Conservation (phyloP, 2,888 invertebrate genomes). For the Protophormia terraenovae region DNA sequence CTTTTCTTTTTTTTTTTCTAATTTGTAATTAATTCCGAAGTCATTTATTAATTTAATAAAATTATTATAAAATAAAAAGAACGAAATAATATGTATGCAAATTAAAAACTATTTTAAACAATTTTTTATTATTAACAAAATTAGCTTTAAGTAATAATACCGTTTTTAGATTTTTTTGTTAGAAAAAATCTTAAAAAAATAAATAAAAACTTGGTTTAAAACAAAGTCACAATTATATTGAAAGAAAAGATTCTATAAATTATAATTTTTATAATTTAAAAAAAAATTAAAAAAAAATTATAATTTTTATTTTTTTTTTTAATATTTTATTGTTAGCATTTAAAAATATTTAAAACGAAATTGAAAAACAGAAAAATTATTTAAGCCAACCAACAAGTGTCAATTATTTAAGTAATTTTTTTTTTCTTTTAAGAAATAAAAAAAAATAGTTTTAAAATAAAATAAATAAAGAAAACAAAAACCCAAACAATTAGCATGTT, state of each 20-base stretch:
- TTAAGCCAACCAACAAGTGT: slow-evolving; percentile 35
- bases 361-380: slow-evolving; percentile 4
- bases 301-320: not conserved
- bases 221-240: slow-evolving; percentile 7
- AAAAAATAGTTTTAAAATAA: slow-evolving; percentile 25
- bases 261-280: slow-evolving; percentile 9
- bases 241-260: not conserved
- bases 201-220: not conserved
- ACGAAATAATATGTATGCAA: not conserved
- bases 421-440: slow-evolving; percentile 27
- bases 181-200: not conserved
- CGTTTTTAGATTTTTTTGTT: not conserved
- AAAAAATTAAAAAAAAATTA: too few relatives aligned
- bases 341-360: not conserved
- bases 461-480: slow-evolving; percentile 34
- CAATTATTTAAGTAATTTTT: slow-evolving; percentile 63
- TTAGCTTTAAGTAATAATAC: slow-evolving; percentile 39
- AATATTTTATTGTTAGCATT: not conserved
- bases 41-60: slow-evolving; percentile 43
- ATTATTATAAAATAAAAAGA: not conserved
- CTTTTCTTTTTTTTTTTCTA: not conserved
- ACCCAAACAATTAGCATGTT: not conserved
- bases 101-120: not conserved
- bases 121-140: not conserved
- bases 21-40: slow-evolving; percentile 21